Evolutionary conservation across 1,140 invertebrate genomes (phyloP), one percentile per base, ranked within the genome.

Genomic region (Panagrolaimus sp.): DNA sequence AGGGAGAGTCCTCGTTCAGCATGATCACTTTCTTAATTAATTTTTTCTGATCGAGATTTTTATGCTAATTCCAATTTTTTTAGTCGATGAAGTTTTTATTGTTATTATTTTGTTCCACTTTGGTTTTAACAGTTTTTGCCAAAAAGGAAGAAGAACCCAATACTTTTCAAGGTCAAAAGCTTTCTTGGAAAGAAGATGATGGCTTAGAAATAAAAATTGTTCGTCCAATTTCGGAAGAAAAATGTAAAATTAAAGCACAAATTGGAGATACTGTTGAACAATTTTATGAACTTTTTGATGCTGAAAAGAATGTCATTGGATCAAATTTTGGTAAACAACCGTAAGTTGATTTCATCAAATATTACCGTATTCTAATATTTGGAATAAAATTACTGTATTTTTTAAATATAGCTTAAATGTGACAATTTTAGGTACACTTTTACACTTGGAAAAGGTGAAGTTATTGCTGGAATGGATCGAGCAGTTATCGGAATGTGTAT

Each of bases 251-350:
- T 47, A 83, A 82, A 62, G 76, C 75, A 24, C 75, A 81, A 65
- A 70, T 74, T 15, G 81, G 80, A 65, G 81, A 83, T 67, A 72
- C 73, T 43, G 62, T 83, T 17, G 75, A 83, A 55, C 81, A 82
- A 63, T 82, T 65, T 71, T 82, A 83, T 72, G 79, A 79, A 62
- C 63, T 82, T 65, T 65, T 69, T 21, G 80, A 82, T 71, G 71
- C 75, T 52, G 76, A 80, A 38, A 81, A 81, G 55, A 83, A 81
- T 45, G 79, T 82, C 55, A 83, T 82, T 52, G 80, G 80, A 63
- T 76, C 74, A 14, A 82, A 82, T 70, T 82, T 83, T 69, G 79
- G 79, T 62, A 76, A 76, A 68, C 82, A 75, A 69, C 80, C 80
- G 81, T 81, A 71, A 73, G 81, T 73, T 78, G 48, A n/a, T n/a